Conservation (phyloP, 2,113 vertebrate species). For the Podarcis muralis region DNA sequence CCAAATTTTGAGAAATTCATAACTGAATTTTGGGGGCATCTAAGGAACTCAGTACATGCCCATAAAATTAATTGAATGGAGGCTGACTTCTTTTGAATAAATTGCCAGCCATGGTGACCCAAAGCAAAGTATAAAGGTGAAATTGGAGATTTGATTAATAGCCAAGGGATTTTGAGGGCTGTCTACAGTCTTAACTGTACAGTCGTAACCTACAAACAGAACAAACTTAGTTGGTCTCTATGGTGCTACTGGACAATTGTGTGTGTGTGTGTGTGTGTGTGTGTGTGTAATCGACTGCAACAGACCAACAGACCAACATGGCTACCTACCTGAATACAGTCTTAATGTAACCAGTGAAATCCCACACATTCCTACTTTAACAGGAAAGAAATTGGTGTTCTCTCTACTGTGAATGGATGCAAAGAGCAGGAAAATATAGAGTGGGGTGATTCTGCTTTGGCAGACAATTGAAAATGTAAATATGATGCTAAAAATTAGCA, state of each 20-base stretch:
- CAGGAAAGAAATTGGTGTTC: background rate
- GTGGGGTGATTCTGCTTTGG: background rate
- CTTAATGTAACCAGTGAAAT: background rate
- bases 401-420: background rate
- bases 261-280: too few relatives aligned
- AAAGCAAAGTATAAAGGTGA: background rate
- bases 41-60: background rate
- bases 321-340: background rate
- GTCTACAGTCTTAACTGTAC: background rate
- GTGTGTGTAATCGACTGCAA: too few relatives aligned
- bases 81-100: background rate
- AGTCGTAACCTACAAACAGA: too few relatives aligned
- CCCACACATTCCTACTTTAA: background rate
- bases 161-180: background rate
- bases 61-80: background rate
- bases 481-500: background rate
- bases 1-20: too few relatives aligned
- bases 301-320: too few relatives aligned
- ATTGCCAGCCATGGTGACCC: background rate
- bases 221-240: too few relatives aligned
- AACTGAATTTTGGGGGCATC: background rate
- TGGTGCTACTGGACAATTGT: too few relatives aligned
- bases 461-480: background rate
- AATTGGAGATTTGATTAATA: background rate
- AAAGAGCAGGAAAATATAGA: background rate